Evolutionary conservation across 2,113 vertebrate genomes (phyloP).

Genomic region (Pituophis catenifer): DNA sequence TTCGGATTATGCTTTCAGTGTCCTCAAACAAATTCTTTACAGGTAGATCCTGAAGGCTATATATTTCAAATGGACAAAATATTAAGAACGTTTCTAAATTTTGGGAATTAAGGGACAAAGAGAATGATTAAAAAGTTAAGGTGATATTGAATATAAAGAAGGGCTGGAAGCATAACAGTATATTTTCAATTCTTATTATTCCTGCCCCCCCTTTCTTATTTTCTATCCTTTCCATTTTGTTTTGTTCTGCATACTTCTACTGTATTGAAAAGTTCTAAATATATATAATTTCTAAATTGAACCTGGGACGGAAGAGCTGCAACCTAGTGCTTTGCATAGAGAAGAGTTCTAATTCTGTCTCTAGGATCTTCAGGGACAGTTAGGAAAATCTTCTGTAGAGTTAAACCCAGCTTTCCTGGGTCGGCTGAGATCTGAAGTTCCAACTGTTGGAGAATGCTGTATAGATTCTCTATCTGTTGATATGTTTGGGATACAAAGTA

Average conservation of each 20-base stretch:
- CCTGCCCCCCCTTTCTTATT: neutral
- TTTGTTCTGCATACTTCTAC: neutral
- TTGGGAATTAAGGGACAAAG: neutral
- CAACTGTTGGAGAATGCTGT: neutral
- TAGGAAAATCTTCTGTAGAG: neutral
- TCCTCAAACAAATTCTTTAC: neutral
- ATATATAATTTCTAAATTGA: neutral
- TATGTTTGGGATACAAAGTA: neutral
- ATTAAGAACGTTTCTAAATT: neutral
- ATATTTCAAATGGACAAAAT: neutral
- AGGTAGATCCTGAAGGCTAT: conserved; percentile 3
- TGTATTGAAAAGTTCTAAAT: neutral
- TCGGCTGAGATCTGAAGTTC: neutral
- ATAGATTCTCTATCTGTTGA: neutral
- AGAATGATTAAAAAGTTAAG: neutral
- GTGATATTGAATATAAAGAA: neutral
- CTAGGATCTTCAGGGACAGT: neutral
- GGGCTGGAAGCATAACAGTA: neutral
- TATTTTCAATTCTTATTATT: neutral
- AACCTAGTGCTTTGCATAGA: neutral
- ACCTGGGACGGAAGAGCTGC: neutral
- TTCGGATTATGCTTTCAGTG: neutral
- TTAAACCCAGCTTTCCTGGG: neutral
- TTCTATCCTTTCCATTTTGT: neutral
- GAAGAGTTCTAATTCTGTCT: neutral